Evolutionary conservation across 2,888 invertebrate genomes (phyloP), one percentile per base, ranked within the genome.

Genomic region (Corythucha ciliata): DNA sequence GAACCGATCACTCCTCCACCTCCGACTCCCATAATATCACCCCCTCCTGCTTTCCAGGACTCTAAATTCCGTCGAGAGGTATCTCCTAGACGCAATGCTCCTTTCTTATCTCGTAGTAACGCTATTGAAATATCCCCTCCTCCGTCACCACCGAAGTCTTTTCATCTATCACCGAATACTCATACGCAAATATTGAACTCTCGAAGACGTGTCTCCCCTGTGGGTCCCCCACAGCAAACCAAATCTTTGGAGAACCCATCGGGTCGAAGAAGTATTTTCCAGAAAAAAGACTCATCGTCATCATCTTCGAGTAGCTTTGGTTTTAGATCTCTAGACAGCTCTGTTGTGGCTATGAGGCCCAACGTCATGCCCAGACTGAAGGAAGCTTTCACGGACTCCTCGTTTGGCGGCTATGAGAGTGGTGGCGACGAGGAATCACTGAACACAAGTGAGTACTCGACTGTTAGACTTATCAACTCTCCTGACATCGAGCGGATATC

Each of bases 1-100:
- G 56, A 64, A n/a, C 64, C 65, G 3, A 69, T 71, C 44, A 77
- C 79, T 1, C 78, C 78, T 26, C 79, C 79, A 2, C 77, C 78
- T n/a, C 69, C 78, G 12, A 80, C 80, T 1, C 80, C 80, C 6
- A 81, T 81, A 53, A 74, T 81, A 40, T 80, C 80, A 14, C 80
- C 80, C 8, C 80, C 80, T 1, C 80, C 79, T 8, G 80, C 80
- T 8, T 81, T 81, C 64, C 80, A 81, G 63, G 79, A 79, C 58
- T 68, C 69, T 58, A 63, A 52, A 22, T 40, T 36, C 32, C 46
- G 41, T 29, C 14, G 26, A 6, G 45, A 53, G 39, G 40, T 46
- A 2, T 50, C 49, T 2, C 45, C 49, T 6, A 26, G 55, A 34
- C 16, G 55, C 36, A 41, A 46, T 20, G 53, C 46, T 4, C 52